Conservation (phyloP, 2,113 vertebrate genomes). For the Chamaea fasciata region DNA sequence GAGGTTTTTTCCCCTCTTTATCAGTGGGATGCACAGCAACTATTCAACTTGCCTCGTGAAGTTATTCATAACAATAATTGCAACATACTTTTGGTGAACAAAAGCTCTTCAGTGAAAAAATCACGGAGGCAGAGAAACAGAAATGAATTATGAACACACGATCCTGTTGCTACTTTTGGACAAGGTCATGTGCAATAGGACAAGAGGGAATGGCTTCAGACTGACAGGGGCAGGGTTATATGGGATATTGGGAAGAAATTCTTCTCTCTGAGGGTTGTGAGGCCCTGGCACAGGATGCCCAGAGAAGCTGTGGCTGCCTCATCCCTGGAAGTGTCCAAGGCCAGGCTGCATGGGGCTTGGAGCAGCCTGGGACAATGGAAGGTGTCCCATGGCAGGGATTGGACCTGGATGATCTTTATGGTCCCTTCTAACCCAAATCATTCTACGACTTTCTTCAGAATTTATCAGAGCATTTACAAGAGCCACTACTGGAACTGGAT, state of each 20-base stretch:
- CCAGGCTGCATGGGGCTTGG: not conserved
- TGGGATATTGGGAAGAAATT: not conserved
- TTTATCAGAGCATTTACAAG: not conserved
- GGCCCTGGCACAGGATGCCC: not conserved
- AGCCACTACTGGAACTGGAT: not conserved
- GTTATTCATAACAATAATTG: not conserved
- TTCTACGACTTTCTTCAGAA: not conserved
- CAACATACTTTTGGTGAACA: not conserved
- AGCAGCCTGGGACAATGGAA: not conserved
- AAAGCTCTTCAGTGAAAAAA: not conserved
- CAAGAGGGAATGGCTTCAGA: not conserved
- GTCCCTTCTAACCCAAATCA: not conserved
- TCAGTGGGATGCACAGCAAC: not conserved
- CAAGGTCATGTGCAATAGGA: not conserved
- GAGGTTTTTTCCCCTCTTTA: not conserved
- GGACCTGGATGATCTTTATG: too few species aligned
- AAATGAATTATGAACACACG: rapidly evolving
- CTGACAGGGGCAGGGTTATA: not conserved
- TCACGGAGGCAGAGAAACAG: not conserved
- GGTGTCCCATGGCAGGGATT: not conserved
- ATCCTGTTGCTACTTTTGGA: not conserved
- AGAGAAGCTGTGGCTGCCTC: not conserved
- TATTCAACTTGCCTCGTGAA: not conserved
- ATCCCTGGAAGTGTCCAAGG: not conserved
- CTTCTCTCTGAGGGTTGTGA: rapidly evolving